Percentiles rank a stretch among this genome's conserved stretches.
Evolutionary conservation across 2,113 vertebrate genomes (phyloP).

Genomic region (Apus apus): DNA sequence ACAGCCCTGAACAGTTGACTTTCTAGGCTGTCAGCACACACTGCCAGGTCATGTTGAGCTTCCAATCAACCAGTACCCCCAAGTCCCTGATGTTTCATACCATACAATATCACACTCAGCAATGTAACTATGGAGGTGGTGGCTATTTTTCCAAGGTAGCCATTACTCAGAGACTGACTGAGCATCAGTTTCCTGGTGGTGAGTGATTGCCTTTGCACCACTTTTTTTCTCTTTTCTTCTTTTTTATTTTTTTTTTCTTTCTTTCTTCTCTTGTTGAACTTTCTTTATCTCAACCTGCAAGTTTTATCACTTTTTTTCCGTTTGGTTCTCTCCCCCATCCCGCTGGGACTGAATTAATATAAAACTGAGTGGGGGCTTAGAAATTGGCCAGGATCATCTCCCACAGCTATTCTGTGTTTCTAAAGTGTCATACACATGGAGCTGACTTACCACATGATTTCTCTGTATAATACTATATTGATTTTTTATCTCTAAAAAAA

Average conservation of each 20-base stretch:
- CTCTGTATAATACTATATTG: not conserved
- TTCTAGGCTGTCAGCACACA: too few species aligned
- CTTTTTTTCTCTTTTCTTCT: not conserved
- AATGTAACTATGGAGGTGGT: too few species aligned
- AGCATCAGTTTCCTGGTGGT: not conserved
- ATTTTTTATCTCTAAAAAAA: not conserved
- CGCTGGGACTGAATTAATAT: not conserved
- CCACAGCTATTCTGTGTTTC: not conserved
- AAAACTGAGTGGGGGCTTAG: not conserved
- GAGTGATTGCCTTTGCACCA: not conserved
- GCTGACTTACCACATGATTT: not conserved
- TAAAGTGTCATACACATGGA: not conserved
- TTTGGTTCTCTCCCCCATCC: not conserved
- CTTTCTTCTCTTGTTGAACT: not conserved
- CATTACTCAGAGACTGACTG: too few species aligned
- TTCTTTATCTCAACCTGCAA: not conserved
- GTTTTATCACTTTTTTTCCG: not conserved
- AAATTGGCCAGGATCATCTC: not conserved
- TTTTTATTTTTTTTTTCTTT: not conserved
- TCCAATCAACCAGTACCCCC: too few species aligned
- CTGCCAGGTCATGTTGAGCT: too few species aligned
- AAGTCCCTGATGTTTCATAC: not conserved
- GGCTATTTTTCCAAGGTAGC: too few species aligned
- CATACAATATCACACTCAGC: too few species aligned
- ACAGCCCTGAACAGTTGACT: too few species aligned